Conservation (phyloP, 2,113 vertebrate species). For the Brienomyrus brachyistius region DNA sequence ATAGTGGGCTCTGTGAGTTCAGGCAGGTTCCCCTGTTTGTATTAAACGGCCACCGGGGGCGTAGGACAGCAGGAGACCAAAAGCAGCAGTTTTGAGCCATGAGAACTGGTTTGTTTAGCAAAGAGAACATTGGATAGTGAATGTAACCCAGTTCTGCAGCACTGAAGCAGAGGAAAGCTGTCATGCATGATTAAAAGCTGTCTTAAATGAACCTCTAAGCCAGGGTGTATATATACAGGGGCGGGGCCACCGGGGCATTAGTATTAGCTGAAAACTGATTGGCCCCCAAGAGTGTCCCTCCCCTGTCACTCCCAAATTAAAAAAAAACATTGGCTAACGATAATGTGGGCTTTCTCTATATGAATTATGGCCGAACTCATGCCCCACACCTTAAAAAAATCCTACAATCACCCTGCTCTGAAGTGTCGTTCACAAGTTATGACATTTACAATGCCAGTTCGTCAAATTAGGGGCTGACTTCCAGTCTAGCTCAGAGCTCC, state of each 20-base stretch:
- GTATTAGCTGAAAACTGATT: neutral
- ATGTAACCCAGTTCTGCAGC: neutral
- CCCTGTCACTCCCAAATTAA: neutral
- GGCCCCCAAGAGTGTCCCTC: neutral
- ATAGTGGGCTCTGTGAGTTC: neutral
- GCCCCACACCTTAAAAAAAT: neutral
- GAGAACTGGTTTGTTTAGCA: neutral
- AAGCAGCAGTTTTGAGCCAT: neutral
- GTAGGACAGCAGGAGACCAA: neutral
- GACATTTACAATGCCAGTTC: neutral
- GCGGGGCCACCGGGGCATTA: neutral
- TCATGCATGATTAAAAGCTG: neutral
- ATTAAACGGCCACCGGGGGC: neutral
- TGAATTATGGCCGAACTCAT: neutral
- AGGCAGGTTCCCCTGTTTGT: slow-evolving; percentile 24
- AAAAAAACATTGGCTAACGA: neutral
- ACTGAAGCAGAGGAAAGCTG: neutral
- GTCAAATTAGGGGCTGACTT: neutral
- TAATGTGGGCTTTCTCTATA: neutral
- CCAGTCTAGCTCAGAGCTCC: neutral
- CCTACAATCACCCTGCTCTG: neutral
- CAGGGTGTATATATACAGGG: neutral
- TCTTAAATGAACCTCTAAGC: neutral
- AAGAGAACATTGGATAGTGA: neutral
- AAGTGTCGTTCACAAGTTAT: neutral